A percentile compares a stretch with the other conserved stretches of the same genome.
These are phyloP conservation scores for Lamproptera curius DNA, from an alignment of 2,888 invertebrate genomes.

Conservation along the genomic window DNA sequence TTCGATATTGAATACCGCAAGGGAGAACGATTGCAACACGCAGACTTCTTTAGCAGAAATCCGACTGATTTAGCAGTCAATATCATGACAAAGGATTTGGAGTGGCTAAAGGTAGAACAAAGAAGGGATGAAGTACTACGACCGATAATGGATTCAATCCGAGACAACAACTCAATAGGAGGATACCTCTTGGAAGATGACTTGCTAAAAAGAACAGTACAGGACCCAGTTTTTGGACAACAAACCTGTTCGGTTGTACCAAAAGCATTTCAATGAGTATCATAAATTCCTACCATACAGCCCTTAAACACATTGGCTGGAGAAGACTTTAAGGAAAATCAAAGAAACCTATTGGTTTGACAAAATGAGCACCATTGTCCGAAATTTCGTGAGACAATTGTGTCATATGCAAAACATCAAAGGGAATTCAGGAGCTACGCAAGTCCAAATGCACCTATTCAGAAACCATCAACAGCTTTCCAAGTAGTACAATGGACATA, in stretches of 20 bases:
- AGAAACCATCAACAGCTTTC: slow-evolving; percentile 27
- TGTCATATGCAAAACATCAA: slow-evolving; percentile 31
- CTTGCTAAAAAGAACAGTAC: slow-evolving; percentile 5
- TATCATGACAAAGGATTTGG: slow-evolving; percentile 22
- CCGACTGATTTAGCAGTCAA: slow-evolving; percentile 22
- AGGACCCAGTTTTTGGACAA: neutral
- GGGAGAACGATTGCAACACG: slow-evolving; percentile 28
- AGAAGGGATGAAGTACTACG: slow-evolving; percentile 16
- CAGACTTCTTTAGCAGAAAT: slow-evolving; percentile 32
- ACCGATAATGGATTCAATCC: slow-evolving; percentile 14
- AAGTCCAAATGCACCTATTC: slow-evolving; percentile 29
- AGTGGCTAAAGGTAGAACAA: slow-evolving; percentile 31
- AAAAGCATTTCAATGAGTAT: slow-evolving; percentile 11
- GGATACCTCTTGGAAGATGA: slow-evolving; percentile 19
- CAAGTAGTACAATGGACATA: slow-evolving; percentile 31
- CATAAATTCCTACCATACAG: slow-evolving; percentile 24
- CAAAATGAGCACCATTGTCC: slow-evolving; percentile 27
- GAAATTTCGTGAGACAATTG: slow-evolving; percentile 30
- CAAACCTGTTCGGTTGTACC: slow-evolving; percentile 17
- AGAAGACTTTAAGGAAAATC: slow-evolving; percentile 28
- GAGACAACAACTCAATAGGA: neutral
- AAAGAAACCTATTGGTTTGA: slow-evolving; percentile 28
- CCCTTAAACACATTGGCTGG: slow-evolving; percentile 31
- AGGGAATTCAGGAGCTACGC: slow-evolving; percentile 29
- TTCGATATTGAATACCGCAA: slow-evolving; percentile 29